These are phyloP conservation scores for Sebastes matsubarae DNA, from an alignment of 2,797 vertebrate genomes.

Conservation along the genomic window DNA sequence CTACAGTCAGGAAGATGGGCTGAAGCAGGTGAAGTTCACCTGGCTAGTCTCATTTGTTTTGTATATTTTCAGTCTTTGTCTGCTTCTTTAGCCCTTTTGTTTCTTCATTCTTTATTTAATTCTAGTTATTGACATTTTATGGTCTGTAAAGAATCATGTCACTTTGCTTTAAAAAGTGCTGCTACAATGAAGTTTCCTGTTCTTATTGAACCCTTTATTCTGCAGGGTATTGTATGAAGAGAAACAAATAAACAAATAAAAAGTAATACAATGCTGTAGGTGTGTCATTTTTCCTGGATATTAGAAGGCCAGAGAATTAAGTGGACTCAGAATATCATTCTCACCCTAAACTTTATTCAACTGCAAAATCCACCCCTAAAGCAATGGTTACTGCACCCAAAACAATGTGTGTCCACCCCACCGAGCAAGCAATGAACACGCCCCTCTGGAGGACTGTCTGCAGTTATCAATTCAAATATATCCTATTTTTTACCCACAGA, in stretches of 20 bases:
- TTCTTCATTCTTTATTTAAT: background rate
- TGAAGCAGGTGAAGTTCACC: background rate
- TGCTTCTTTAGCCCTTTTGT: background rate
- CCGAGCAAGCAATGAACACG: constrained; percentile 35
- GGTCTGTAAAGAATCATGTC: background rate
- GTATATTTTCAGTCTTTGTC: background rate
- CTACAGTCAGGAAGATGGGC: background rate
- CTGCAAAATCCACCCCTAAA: constrained; percentile 39
- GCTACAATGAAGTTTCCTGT: background rate
- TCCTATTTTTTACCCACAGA: constrained; percentile 37
- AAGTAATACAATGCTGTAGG: background rate
- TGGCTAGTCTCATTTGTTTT: background rate
- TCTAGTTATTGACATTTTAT: background rate
- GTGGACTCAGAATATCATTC: constrained; percentile 15
- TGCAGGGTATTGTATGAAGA: background rate
- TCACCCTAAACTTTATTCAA: constrained; percentile 24
- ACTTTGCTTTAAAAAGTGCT: constrained; percentile 6
- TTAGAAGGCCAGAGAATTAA: constrained; percentile 23
- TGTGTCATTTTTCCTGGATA: constrained; percentile 13
- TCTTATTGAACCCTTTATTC: constrained; percentile 5
- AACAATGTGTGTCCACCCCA: constrained; percentile 42
- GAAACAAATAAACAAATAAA: constrained; percentile 1
- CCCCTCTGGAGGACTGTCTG: constrained; percentile 36
- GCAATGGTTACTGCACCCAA: constrained; percentile 11
- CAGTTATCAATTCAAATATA: constrained; percentile 63